Percentiles rank a stretch among this genome's conserved stretches.
These are phyloP conservation scores for Zygothrica quintamaculata DNA, from an alignment of 2,888 invertebrate genomes.

Conservation along the genomic window DNA sequence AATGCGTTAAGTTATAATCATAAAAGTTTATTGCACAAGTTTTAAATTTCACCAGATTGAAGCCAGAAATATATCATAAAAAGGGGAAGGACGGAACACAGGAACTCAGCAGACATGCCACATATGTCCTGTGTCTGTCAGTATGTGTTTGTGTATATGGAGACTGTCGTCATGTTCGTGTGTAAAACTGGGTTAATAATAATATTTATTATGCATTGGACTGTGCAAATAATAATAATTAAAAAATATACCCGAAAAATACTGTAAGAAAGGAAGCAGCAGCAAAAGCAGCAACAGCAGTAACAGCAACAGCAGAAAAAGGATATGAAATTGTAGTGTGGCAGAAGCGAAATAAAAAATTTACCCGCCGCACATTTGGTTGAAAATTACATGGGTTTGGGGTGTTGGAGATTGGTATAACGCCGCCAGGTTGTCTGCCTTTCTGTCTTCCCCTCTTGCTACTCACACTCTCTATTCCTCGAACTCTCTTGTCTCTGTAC, in stretches of 20 bases:
- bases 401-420: slow-evolving; percentile 17
- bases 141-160: slow-evolving; percentile 1
- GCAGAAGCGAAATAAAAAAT: slow-evolving; percentile 26
- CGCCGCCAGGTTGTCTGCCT: slow-evolving; percentile 35
- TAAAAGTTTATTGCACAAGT: slow-evolving; percentile 52
- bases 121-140: slow-evolving; percentile 15
- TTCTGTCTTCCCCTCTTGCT: slow-evolving; percentile 6
- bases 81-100: slow-evolving; percentile 4
- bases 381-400: slow-evolving; percentile 42
- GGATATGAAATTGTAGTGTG: neutral
- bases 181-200: slow-evolving; percentile 70
- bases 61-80: slow-evolving; percentile 21
- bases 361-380: slow-evolving; percentile 33
- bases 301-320: neutral
- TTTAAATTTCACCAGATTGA: slow-evolving; percentile 53
- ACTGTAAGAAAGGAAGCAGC: slow-evolving; percentile 29
- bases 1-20: slow-evolving; percentile 43
- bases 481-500: slow-evolving; percentile 2
- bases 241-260: slow-evolving; percentile 58
- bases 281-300: neutral
- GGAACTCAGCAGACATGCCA: slow-evolving; percentile 27
- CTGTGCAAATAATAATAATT: slow-evolving; percentile 70
- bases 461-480: slow-evolving; percentile 5
- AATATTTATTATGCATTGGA: slow-evolving; percentile 73
- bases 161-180: slow-evolving; percentile 2